Percentiles rank a stretch among this genome's conserved stretches.
Conservation (phyloP, 2,888 invertebrate species). For the Pemphredon lugubris region DNA sequence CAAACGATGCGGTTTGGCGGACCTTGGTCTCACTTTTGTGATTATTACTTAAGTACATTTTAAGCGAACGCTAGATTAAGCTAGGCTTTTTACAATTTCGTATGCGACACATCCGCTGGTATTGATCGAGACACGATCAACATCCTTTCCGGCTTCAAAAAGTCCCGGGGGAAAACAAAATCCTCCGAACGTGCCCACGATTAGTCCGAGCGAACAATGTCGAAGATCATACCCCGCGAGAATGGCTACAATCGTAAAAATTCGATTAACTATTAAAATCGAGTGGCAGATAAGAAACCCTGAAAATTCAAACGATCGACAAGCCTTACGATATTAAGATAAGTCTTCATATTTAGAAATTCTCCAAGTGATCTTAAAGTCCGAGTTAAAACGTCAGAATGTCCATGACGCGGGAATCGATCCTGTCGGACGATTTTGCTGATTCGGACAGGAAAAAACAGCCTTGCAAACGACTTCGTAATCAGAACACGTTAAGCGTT, state of each 20-base stretch:
- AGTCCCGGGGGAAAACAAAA: too few relatives aligned
- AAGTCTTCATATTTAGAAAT: background rate
- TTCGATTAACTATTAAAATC: too few relatives aligned
- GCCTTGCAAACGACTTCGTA: background rate
- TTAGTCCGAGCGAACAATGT: too few relatives aligned
- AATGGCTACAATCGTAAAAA: too few relatives aligned
- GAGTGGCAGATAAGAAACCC: too few relatives aligned
- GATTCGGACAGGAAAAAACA: too few relatives aligned
- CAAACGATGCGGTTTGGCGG: conserved; percentile 63
- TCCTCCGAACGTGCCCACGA: too few relatives aligned
- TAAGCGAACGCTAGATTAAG: conserved; percentile 74
- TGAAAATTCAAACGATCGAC: too few relatives aligned
- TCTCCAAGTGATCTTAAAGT: background rate
- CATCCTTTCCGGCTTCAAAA: background rate
- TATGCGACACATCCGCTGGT: conserved; percentile 61
- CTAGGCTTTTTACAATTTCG: conserved; percentile 72
- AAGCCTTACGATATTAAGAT: too few relatives aligned
- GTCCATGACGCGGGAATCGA: too few relatives aligned
- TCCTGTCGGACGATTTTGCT: too few relatives aligned
- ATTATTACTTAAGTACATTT: conserved; percentile 77
- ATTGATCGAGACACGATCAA: conserved; percentile 3
- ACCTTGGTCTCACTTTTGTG: conserved; percentile 80
- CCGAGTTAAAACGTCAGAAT: background rate
- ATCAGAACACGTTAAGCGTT: conserved; percentile 39
- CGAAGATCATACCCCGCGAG: too few relatives aligned